Conservation (phyloP, 2,797 vertebrate species). For the Falco concolor region DNA sequence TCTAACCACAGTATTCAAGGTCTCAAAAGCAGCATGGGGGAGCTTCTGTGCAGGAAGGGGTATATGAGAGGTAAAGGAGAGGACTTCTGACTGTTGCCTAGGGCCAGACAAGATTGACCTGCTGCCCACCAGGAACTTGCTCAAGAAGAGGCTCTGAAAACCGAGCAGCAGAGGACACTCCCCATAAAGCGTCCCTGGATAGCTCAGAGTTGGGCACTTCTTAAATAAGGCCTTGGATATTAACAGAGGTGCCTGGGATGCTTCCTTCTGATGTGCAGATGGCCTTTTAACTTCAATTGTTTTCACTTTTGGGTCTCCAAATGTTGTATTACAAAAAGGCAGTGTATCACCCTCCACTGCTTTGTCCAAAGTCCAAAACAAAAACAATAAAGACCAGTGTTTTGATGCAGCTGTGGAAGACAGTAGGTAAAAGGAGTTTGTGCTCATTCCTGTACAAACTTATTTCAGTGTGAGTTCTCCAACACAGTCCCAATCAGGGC, state of each 20-base stretch:
- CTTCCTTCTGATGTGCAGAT: neutral
- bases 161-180: conserved; percentile 9
- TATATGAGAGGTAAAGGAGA: neutral
- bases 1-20: neutral
- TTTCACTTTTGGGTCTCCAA: neutral
- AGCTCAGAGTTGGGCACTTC: neutral
- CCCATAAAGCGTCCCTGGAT: neutral
- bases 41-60: neutral
- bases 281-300: neutral
- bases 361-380: neutral
- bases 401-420: neutral
- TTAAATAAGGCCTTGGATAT: neutral
- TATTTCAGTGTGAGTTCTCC: neutral
- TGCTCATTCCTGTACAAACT: neutral
- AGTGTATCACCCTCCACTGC: neutral
- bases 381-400: neutral
- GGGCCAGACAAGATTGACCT: neutral
- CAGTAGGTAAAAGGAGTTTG: neutral
- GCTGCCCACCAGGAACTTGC: neutral
- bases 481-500: neutral
- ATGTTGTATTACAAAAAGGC: neutral
- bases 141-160: neutral
- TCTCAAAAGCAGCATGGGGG: neutral
- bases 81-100: neutral
- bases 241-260: neutral